phyloP scores from a whole-genome alignment of 2,888 invertebrate species.

The Drosophila atroscutellata region DNA sequence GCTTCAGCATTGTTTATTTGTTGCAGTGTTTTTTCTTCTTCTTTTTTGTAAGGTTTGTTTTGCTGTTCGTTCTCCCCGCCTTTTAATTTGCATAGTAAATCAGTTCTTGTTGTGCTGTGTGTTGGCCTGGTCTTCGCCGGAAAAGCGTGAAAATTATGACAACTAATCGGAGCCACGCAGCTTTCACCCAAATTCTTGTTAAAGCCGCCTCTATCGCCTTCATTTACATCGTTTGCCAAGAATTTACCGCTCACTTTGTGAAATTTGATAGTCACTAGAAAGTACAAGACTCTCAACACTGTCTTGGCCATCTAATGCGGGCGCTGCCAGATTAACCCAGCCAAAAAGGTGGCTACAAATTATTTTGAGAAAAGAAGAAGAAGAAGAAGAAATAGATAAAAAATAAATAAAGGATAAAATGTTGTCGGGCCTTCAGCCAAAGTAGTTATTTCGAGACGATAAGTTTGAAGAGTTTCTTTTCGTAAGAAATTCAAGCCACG shows the following conservation, averaged over 20 bases:
- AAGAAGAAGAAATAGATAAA: neutral
- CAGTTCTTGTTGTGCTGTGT: conserved; percentile 56
- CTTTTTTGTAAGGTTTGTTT: neutral
- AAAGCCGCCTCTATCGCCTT: conserved; percentile 63
- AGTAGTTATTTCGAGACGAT: conserved; percentile 1
- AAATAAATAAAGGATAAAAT: conserved; percentile 3
- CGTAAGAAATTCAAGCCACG: neutral
- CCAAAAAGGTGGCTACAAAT: neutral
- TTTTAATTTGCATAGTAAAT: conserved; percentile 80
- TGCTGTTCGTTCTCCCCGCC: conserved; percentile 13
- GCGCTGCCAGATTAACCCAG: neutral
- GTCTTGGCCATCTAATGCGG: neutral
- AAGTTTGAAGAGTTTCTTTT: conserved; percentile 2
- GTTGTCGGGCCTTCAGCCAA: neutral
- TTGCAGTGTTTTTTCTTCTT: neutral
- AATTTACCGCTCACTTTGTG: conserved; percentile 71
- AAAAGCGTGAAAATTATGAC: conserved; percentile 79
- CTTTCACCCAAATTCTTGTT: conserved; percentile 66
- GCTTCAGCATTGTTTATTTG: conserved; percentile 13
- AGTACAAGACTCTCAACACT: conserved; percentile 37
- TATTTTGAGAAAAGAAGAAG: neutral
- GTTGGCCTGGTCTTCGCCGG: conserved; percentile 49
- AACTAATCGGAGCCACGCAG: conserved; percentile 68
- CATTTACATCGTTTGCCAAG: conserved; percentile 72
- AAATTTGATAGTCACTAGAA: conserved; percentile 70